Conservation (phyloP, 2,888 invertebrate genomes). For the Strigamia maritima region DNA sequence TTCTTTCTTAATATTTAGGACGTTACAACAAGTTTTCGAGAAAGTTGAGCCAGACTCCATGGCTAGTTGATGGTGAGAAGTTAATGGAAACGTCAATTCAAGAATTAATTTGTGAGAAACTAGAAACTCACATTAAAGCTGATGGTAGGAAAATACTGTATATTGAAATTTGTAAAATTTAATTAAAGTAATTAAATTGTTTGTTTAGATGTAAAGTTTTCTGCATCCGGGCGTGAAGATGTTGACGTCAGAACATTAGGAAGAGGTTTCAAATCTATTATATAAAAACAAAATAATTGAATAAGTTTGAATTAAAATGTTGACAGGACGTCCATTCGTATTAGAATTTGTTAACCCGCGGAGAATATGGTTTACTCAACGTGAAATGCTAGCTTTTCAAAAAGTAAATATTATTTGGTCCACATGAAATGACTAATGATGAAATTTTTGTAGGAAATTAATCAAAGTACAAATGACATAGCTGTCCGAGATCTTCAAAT, state of each 20-base stretch:
- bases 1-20: conserved; percentile 53
- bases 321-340: conserved; percentile 83
- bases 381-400: conserved; percentile 60
- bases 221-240: conserved; percentile 92
- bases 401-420: conserved; percentile 45
- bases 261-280: conserved; percentile 48
- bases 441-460: conserved; percentile 55
- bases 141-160: conserved; percentile 52
- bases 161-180: conserved; percentile 35
- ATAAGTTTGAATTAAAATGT: conserved; percentile 45
- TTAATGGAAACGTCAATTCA: conserved; percentile 84
- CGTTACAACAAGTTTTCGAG: conserved; percentile 83
- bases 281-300: conserved; percentile 44
- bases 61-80: conserved; percentile 77
- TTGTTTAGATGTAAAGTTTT: conserved; percentile 65
- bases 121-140: conserved; percentile 62
- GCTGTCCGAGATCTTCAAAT: conserved; percentile 64
- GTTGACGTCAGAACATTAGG: conserved; percentile 87
- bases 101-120: conserved; percentile 72
- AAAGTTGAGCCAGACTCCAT: conserved; percentile 86
- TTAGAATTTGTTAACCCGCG: conserved; percentile 74
- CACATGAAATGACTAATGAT: neutral
- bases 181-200: neutral
- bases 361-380: conserved; percentile 56
- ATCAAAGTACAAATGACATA: conserved; percentile 57